Percentiles rank a stretch among this genome's conserved stretches.
These are phyloP conservation scores for Urocolius indicus DNA, from an alignment of 2,113 vertebrate genomes.

Conservation along the genomic window DNA sequence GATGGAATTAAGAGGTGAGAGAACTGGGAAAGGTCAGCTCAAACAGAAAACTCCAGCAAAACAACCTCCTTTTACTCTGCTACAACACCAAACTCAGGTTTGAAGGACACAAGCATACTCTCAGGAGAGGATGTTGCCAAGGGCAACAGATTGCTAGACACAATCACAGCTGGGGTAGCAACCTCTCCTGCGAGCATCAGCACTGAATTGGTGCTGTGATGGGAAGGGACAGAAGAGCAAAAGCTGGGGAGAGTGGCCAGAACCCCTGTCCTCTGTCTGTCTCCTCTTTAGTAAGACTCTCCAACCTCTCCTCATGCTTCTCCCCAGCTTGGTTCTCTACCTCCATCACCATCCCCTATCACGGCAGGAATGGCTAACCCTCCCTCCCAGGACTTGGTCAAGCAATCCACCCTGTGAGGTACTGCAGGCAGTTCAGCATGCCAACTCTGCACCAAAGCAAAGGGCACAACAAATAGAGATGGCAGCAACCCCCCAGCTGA, in stretches of 20 bases:
- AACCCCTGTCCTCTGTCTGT: fast-evolving
- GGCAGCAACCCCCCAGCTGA: neutral
- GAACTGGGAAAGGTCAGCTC: neutral
- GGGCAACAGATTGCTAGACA: neutral
- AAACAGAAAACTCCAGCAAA: neutral
- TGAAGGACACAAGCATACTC: neutral
- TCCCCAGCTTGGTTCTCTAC: neutral
- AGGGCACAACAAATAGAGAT: neutral
- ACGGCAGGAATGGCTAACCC: neutral
- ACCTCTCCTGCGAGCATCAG: neutral
- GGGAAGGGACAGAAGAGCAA: neutral
- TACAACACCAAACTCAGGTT: neutral
- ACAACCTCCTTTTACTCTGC: neutral
- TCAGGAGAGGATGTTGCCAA: neutral
- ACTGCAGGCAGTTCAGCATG: neutral
- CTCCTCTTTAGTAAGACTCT: neutral
- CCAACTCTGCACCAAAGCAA: neutral
- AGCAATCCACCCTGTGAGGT: neutral
- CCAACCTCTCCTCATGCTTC: neutral
- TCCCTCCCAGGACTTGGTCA: neutral
- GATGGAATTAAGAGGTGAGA: neutral
- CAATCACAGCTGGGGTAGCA: neutral
- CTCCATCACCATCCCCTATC: neutral
- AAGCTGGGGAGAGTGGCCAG: neutral
- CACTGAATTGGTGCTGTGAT: neutral